These are phyloP conservation scores for Artibeus lituratus DNA, from an alignment of 2,797 vertebrate species.

Conservation along the genomic window DNA sequence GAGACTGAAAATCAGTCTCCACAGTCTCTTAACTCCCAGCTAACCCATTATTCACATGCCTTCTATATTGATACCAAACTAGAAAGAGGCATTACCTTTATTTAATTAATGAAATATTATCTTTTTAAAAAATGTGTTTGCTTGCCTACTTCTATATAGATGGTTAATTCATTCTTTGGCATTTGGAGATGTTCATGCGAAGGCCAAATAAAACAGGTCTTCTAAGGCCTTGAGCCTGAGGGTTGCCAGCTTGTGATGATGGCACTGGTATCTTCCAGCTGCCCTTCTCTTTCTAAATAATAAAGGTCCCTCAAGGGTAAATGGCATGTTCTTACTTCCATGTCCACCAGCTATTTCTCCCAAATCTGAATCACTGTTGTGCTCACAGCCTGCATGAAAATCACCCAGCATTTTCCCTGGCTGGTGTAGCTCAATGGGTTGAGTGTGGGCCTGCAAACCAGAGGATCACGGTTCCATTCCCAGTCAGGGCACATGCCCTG, in stretches of 20 bases:
- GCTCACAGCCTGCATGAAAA: not conserved
- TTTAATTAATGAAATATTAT: slow-evolving; percentile 54
- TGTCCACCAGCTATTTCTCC: not conserved
- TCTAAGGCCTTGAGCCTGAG: not conserved
- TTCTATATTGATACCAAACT: slow-evolving; percentile 36
- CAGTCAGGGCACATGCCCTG: too few species aligned
- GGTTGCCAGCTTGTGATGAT: not conserved
- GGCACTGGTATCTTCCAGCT: not conserved
- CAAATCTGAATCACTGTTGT: not conserved
- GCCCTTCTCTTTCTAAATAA: not conserved
- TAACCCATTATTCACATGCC: slow-evolving; percentile 63
- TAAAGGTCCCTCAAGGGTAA: not conserved
- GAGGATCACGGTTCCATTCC: too few species aligned
- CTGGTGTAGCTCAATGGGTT: too few species aligned
- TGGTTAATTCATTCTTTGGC: slow-evolving; percentile 22
- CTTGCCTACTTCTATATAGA: not conserved
- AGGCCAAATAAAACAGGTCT: not conserved
- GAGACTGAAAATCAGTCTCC: slow-evolving; percentile 55
- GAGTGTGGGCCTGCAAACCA: too few species aligned
- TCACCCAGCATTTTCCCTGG: not conserved
- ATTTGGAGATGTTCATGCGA: not conserved
- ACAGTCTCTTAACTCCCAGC: slow-evolving; percentile 59
- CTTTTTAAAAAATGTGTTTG: slow-evolving; percentile 33
- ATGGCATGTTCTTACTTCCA: not conserved
- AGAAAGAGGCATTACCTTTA: slow-evolving; percentile 53